Percentiles rank a stretch among this genome's conserved stretches.
phyloP scores from a whole-genome alignment of 2,113 vertebrate species.

The Nematolebias whitei region DNA sequence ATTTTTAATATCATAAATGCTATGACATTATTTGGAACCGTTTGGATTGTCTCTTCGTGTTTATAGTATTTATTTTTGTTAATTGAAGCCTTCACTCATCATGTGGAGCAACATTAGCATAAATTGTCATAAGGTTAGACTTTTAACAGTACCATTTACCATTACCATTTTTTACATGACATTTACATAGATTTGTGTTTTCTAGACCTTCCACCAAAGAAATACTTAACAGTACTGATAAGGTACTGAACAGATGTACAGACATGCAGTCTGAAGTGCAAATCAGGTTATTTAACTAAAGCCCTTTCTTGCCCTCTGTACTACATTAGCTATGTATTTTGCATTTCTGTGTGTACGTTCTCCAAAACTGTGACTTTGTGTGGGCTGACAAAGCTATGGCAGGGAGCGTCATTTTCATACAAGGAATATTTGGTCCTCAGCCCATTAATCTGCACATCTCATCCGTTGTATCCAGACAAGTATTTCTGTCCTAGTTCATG shows the following conservation, averaged over 20 bases:
- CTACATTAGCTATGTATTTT: constrained; percentile 21
- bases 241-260: constrained; percentile 7
- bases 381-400: constrained; percentile 35
- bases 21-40: constrained; percentile 16
- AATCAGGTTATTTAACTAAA: constrained; percentile 5
- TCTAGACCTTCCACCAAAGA: not conserved
- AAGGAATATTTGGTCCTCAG: constrained; percentile 15
- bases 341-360: not conserved
- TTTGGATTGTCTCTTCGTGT: constrained; percentile 10
- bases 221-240: not conserved
- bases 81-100: not conserved
- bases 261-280: constrained; percentile 3
- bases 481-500: constrained; percentile 5
- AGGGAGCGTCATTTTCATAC: constrained; percentile 15
- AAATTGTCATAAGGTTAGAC: not conserved
- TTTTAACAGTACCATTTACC: not conserved
- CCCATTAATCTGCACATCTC: constrained; percentile 11
- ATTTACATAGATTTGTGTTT: constrained; percentile 16
- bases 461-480: not conserved
- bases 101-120: not conserved
- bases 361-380: constrained; percentile 42
- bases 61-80: constrained; percentile 13
- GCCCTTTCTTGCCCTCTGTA: constrained; percentile 13
- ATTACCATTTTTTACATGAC: not conserved
- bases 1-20: constrained; percentile 25